Base-by-base conservation (phyloP, 2,888 invertebrate genomes). In the Gastrophysa polygoni region DNA sequence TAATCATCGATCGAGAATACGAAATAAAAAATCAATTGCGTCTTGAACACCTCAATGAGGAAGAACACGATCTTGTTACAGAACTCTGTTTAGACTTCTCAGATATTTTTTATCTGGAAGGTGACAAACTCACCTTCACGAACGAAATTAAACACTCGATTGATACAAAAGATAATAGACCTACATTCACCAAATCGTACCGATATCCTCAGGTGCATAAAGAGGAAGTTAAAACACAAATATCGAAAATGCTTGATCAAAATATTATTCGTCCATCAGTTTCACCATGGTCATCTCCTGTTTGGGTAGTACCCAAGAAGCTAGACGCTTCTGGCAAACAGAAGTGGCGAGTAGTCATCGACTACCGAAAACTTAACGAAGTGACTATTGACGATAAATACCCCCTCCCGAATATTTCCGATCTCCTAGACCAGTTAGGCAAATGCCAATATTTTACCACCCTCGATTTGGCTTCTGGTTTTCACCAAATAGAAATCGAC, bases 221-320 rank as follows among this genome's bases (percentile, higher is more conserved):
- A 52, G n/a, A 59, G 11, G 57, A 57, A 24, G 46, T 64, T 1
- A 34, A 63, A n/a, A 44, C 10, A 1, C 51, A 63, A 59, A 59
- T 63, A 14, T 24, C 1, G 7, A 62, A 65, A 62, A 65, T 65
- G 65, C 21, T 57, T 6, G 24, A 58, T 21, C 59, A 61, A 50
- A n/a, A n/a, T n/a, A n/a, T n/a, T n/a, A n/a, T n/a, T n/a, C n/a
- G n/a, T n/a, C n/a, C n/a, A n/a, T n/a, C n/a, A n/a, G n/a, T n/a
- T n/a, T n/a, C n/a, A n/a, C n/a, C n/a, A n/a, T n/a, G n/a, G n/a
- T n/a, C n/a, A n/a, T n/a, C n/a, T 17, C 16, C 63, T 46, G 60
- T 65, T 24, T 59, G 56, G 59, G 44, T 64, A 14, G 61, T 64
- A 18, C 64, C 60, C 32, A 64, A 64, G 44, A 60, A 61, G 29